These are phyloP conservation scores for Gymnocypris eckloni DNA, from an alignment of 2,797 vertebrate genomes.

Conservation along the genomic window DNA sequence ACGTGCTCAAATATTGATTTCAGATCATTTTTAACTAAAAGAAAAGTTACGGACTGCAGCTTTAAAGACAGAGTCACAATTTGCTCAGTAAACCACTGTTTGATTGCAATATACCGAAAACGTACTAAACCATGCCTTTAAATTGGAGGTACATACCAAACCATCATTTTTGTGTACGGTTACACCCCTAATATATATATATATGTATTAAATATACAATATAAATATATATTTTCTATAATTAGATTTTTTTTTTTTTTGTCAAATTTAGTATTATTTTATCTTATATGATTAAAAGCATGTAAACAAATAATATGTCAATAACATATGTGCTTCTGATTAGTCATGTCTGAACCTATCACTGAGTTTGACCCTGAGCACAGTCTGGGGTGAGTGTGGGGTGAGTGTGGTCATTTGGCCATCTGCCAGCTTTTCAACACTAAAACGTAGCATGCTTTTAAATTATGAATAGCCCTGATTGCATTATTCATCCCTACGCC, in stretches of 20 bases:
- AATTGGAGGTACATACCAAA: background rate
- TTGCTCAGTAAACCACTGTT: background rate
- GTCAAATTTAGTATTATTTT: background rate
- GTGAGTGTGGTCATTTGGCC: slow-evolving; percentile 56
- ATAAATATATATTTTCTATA: background rate
- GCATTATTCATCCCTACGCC: slow-evolving; percentile 80
- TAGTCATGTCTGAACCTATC: slow-evolving; percentile 10
- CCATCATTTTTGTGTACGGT: background rate
- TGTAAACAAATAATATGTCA: background rate
- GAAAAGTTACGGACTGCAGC: too few species aligned
- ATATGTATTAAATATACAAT: background rate
- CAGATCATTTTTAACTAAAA: too few species aligned
- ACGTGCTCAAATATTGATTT: too few species aligned
- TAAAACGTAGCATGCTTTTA: slow-evolving; percentile 69
- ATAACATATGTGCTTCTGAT: slow-evolving; percentile 2
- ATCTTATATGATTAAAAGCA: background rate
- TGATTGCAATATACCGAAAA: background rate
- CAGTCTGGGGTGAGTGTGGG: background rate
- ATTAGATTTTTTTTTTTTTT: background rate
- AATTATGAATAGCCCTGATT: slow-evolving; percentile 76
- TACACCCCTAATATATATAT: background rate
- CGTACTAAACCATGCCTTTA: background rate
- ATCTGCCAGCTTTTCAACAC: slow-evolving; percentile 66
- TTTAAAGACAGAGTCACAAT: background rate
- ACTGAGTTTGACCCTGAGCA: slow-evolving; percentile 44